phyloP scores from a whole-genome alignment of 2,888 invertebrate genomes.

The Crematogaster levior region DNA sequence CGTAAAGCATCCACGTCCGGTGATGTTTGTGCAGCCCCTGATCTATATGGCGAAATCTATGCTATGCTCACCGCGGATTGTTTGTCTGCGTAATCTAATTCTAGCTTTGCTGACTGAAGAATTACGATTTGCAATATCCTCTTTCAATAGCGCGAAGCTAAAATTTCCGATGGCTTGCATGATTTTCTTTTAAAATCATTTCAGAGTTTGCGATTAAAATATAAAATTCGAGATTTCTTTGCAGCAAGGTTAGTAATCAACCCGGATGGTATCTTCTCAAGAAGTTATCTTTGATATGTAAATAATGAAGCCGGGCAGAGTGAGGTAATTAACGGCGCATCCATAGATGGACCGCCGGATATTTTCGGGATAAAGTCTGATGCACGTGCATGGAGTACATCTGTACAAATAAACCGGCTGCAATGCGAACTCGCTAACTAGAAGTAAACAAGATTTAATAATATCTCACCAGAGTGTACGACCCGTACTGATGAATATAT shows the following conservation, averaged over 20 bases:
- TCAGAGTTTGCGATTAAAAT: not conserved
- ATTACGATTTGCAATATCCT: not conserved
- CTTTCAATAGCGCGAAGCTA: not conserved
- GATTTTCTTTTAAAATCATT: not conserved
- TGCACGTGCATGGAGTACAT: not conserved
- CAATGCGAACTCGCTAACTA: constrained; percentile 40
- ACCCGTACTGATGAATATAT: constrained; percentile 92
- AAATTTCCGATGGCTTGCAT: not conserved
- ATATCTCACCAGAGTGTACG: constrained; percentile 91
- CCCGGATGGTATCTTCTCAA: not conserved
- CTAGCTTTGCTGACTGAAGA: not conserved
- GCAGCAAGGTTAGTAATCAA: not conserved
- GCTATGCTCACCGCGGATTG: not conserved
- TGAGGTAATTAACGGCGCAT: constrained; percentile 20
- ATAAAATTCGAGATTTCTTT: not conserved
- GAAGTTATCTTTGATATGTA: constrained; percentile 12
- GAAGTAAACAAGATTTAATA: constrained; percentile 49
- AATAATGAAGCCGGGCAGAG: constrained; percentile 3
- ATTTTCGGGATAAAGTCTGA: constrained; percentile 19
- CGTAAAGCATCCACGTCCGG: constrained; percentile 8
- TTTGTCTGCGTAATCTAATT: constrained; percentile 15
- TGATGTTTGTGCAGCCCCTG: constrained; percentile 34
- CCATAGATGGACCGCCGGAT: constrained; percentile 10
- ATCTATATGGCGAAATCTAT: not conserved
- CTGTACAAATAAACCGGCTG: constrained; percentile 24